A percentile compares a stretch with the other conserved stretches of the same genome.
These are phyloP conservation scores for Melanostoma scalare DNA, from an alignment of 2,888 invertebrate genomes.

Conservation along the genomic window DNA sequence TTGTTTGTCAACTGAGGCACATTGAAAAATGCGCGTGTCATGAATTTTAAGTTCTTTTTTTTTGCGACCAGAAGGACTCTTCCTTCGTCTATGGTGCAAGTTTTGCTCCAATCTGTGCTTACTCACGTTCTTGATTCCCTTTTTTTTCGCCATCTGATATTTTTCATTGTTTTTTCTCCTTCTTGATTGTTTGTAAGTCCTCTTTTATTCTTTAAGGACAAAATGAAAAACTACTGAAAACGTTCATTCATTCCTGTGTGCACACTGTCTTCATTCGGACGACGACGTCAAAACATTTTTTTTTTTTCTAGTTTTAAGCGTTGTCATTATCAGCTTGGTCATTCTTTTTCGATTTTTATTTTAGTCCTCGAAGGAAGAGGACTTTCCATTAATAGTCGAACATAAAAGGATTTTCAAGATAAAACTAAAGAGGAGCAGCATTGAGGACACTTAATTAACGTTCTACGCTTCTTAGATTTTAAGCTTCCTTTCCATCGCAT, in stretches of 20 bases:
- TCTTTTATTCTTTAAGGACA: constrained; percentile 37
- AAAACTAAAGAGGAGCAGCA: neutral
- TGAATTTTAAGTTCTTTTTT: constrained; percentile 47
- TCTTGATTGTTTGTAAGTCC: constrained; percentile 44
- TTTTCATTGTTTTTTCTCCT: constrained; percentile 13
- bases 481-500: constrained; percentile 3
- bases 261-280: constrained; percentile 24
- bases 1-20: constrained; percentile 64
- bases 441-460: constrained; percentile 37
- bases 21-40: constrained; percentile 68
- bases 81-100: neutral
- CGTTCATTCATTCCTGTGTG: constrained; percentile 21
- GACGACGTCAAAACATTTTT: constrained; percentile 10
- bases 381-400: no score
- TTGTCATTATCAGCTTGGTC: constrained; percentile 41
- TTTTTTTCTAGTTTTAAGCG: constrained; percentile 9
- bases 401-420: neutral
- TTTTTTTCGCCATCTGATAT: constrained; percentile 3
- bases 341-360: constrained; percentile 6
- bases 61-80: constrained; percentile 1
- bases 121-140: constrained; percentile 12
- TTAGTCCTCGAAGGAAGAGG: constrained; percentile 1
- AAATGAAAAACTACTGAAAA: constrained; percentile 25
- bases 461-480: constrained; percentile 19
- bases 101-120: constrained; percentile 28